Evolutionary conservation across 2,888 invertebrate species (phyloP), one percentile per base, ranked within the genome.

Genomic region (Lithophane ornitopus): DNA sequence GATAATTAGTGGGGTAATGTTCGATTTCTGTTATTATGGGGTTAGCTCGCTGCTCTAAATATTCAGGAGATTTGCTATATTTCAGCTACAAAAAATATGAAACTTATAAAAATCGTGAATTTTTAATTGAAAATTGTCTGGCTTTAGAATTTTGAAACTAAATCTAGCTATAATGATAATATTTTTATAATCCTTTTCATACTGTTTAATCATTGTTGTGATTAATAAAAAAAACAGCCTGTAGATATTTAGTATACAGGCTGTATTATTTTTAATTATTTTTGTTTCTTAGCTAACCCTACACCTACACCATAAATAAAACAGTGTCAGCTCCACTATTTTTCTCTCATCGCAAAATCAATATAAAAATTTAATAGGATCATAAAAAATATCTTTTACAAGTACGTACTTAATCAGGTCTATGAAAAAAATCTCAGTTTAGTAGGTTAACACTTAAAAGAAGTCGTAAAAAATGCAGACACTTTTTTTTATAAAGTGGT

Each of bases 391-490:
- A 39, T 26, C 41, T 41, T 63, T 62, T 49, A 68, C 67, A 54
- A 78, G 44, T 65, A 14, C 26, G 3, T 46, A n/a, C 34, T 22
- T n/a, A 49, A 2, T 2, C 26, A n/a, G 16, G 9, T 39, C 41
- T 19, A 34, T 26, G 39, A 56, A 76, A 63, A 70, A 56, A 63
- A 12, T 19, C 19, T 56, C 16, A 6, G 1, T 77, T 62, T 58
- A n/a, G 34, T 58, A 66, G 44, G 26, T 52, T 54, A 28, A 65
- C 54, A 70, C 39, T 76, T 62, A 16, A 41, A n/a, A 63, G 58
- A 69, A 49, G 44, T 85, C 70, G 52, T 81, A 76, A 81, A 76
- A 73, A 76, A 62, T 12, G 12, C 0, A 12, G 34, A 52, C 71
- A 70, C 19, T 19, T 79, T 76, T 78, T 78, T 78, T 70, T 54